These are phyloP conservation scores for Rousettus leschenaultii DNA, from an alignment of 2,113 vertebrate genomes.

Conservation along the genomic window DNA sequence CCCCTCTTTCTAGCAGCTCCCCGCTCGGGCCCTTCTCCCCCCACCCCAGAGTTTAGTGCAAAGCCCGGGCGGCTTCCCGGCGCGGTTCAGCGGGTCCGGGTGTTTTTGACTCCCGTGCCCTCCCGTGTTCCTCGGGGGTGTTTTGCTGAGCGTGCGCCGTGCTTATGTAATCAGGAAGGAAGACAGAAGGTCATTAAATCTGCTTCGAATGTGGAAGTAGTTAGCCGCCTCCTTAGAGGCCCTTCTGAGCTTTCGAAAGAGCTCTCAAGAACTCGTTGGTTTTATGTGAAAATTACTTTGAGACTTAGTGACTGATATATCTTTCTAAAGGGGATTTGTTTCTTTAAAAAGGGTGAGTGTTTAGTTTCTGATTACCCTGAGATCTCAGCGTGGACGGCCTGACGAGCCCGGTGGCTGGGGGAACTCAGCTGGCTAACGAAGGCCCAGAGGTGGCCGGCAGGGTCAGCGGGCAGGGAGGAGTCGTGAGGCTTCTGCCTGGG, in stretches of 20 bases:
- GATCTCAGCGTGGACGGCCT: not conserved
- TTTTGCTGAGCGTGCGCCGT: not conserved
- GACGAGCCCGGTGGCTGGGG: not conserved
- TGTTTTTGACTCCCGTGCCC: not conserved
- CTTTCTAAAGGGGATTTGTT: not conserved
- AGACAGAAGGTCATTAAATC: not conserved
- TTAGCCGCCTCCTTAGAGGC: not conserved
- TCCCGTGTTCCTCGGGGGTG: not conserved
- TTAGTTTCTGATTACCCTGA: not conserved
- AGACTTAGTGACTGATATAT: not conserved
- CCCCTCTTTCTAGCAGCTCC: not conserved
- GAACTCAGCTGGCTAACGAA: not conserved
- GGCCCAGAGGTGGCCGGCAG: not conserved
- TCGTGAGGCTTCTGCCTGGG: too few relatives aligned
- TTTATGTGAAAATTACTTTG: slow-evolving; percentile 1
- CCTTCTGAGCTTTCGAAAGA: not conserved
- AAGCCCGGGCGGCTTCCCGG: not conserved
- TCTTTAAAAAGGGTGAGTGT: not conserved
- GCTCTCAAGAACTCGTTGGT: not conserved
- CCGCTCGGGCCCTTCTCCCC: too few relatives aligned
- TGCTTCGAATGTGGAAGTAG: not conserved
- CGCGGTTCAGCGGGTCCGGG: not conserved
- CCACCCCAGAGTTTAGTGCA: not conserved
- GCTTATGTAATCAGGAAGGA: not conserved
- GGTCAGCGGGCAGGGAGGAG: too few relatives aligned